A percentile compares a stretch with the other conserved stretches of the same genome.
Conservation (phyloP, 2,797 vertebrate genomes). For the Allobates femoralis region DNA sequence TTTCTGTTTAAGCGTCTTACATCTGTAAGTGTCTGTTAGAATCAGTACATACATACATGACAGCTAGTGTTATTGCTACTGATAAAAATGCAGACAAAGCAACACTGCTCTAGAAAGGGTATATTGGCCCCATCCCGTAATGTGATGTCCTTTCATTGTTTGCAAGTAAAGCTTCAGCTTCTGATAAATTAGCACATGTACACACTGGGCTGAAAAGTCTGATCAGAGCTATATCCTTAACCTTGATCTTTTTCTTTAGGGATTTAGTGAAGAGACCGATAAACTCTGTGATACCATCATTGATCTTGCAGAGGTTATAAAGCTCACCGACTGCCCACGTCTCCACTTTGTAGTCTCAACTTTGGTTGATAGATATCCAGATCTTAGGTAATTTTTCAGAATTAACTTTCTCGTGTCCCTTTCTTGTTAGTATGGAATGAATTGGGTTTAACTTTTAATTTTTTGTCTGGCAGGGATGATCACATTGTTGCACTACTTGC, state of each 20-base stretch:
- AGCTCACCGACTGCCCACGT: conserved; percentile 93
- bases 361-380: conserved; percentile 94
- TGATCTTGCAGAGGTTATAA: conserved; percentile 95
- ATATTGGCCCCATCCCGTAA: not conserved
- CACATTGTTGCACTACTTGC: conserved; percentile 91
- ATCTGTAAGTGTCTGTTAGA: conserved; percentile 79
- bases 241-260: conserved; percentile 66
- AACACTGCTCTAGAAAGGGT: not conserved
- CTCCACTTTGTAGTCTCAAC: conserved; percentile 96
- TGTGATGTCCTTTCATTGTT: not conserved
- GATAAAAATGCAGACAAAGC: not conserved
- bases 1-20: conserved; percentile 92
- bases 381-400: conserved; percentile 86
- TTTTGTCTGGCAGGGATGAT: conserved; percentile 84
- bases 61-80: too few relatives aligned
- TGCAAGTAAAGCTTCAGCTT: not conserved
- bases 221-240: not conserved
- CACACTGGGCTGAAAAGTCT: not conserved
- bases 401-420: not conserved
- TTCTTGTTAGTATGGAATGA: not conserved
- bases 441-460: not conserved
- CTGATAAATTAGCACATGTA: not conserved
- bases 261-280: conserved; percentile 85
- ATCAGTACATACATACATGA: not conserved
- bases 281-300: conserved; percentile 88